Percentiles rank a stretch among this genome's conserved stretches.
Evolutionary conservation across 1,140 invertebrate species (phyloP).

Genomic region (Cecropterus lyciades): DNA sequence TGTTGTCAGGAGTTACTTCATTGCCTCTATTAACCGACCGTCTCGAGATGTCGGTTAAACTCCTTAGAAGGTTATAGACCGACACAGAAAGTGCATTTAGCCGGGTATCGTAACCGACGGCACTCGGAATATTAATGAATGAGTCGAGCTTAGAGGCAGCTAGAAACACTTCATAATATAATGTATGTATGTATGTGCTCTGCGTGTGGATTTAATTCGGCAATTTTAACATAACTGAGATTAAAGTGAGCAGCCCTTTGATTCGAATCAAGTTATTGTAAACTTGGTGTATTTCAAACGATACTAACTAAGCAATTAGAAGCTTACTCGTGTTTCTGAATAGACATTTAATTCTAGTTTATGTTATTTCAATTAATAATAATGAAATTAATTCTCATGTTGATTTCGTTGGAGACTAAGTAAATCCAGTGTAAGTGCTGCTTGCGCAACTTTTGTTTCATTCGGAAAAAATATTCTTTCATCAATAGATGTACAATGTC

Average conservation of each 20-base stretch:
- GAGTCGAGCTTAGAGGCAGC: conserved; percentile 39
- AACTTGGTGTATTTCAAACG: conserved; percentile 29
- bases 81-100: conserved; percentile 76
- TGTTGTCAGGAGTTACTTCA: conserved; percentile 66
- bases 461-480: too few species aligned
- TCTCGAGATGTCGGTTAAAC: conserved; percentile 50
- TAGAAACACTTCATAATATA: conserved; percentile 32
- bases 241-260: conserved; percentile 29
- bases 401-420: too few species aligned
- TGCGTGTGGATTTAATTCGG: conserved; percentile 48
- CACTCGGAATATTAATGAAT: conserved; percentile 73
- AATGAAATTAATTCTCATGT: too few species aligned
- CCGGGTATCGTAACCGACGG: conserved; percentile 52
- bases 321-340: conserved; percentile 1
- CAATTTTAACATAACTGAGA: conserved; percentile 40
- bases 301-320: conserved; percentile 21
- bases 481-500: too few species aligned
- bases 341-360: background rate
- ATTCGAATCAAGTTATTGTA: conserved; percentile 31
- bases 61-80: conserved; percentile 54
- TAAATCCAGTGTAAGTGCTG: too few species aligned
- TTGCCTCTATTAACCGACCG: conserved; percentile 58
- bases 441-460: too few species aligned
- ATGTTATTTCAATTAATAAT: too few species aligned
- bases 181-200: conserved; percentile 41